Base-by-base conservation (phyloP, 2,888 invertebrate genomes). In the Plutella xylostella region DNA sequence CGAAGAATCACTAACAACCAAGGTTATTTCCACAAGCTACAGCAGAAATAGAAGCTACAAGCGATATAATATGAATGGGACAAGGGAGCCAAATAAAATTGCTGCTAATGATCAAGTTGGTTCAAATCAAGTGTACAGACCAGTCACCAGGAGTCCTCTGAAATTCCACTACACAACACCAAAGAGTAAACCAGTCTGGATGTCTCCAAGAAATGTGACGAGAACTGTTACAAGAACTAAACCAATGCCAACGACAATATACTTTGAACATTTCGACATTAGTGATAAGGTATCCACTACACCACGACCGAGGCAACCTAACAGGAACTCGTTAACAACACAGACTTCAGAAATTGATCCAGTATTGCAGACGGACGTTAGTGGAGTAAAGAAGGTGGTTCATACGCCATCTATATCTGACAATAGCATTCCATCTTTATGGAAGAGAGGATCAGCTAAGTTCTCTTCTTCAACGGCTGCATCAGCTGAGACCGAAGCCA, bases 361-460 rank as follows among this genome's bases (percentile, higher is more conserved):
- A 22, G 72, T 85, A 0, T 56, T 72, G 35, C 77, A 85, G 57
- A 72, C 68, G 45, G 80, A 82, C 38, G 64, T 72, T 15, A 61
- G 71, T 48, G 72, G 76, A 18, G 55, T 69, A 6, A 74, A 78
- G 46, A 77, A 79, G 47, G 59, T 78, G 33, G 83, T 78, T 22
- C 72, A 72, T 55, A 74, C 73, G 42, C 77, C 72, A 49, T 68
- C 72, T 5, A 73, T 74, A 53, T 70, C 72, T 25, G 84, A 85
- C 46, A 84, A 84, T 52, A 74, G 73, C n/a, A 83, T 85, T 42
- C 77, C 83, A 4, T 67, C 77, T 20, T 55, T 85, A 46, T 72
- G 75, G 61, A 86, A 86, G 55, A 66, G 86, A 51, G 86, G 86
- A 12, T 86, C 85, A 0, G 77, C 74, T 3, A 85, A 76, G 49